These are phyloP conservation scores for Notothenia coriiceps DNA, from an alignment of 2,113 vertebrate species.

Conservation along the genomic window DNA sequence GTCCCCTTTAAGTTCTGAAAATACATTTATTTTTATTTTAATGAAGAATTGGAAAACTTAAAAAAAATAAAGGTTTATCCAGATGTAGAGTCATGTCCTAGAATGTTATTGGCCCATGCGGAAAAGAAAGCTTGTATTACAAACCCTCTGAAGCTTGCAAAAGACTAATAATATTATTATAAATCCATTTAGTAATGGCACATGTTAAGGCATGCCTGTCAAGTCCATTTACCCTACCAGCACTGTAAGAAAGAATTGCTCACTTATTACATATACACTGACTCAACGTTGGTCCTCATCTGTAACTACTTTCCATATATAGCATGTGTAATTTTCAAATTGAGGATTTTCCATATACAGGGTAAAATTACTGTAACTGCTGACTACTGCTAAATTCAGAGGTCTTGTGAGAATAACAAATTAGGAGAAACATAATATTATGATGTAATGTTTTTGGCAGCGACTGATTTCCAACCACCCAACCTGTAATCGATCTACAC, in stretches of 20 bases:
- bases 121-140: neutral
- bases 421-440: constrained; percentile 19
- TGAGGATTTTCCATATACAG: constrained; percentile 6
- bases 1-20: no score
- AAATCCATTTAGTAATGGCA: neutral
- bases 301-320: constrained; percentile 1
- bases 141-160: neutral
- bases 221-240: neutral
- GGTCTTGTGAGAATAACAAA: constrained; percentile 19
- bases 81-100: neutral
- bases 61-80: no score
- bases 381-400: constrained; percentile 18
- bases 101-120: neutral
- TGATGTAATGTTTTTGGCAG: constrained; percentile 24
- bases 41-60: no score
- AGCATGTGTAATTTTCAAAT: constrained; percentile 19
- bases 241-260: constrained; percentile 2
- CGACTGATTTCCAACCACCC: neutral
- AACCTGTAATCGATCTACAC: constrained; percentile 9
- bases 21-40: no score
- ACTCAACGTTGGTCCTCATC: neutral
- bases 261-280: constrained; percentile 5
- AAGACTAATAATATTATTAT: neutral
- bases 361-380: constrained; percentile 10
- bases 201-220: neutral